Evolutionary conservation across 1,140 invertebrate species (phyloP).

Genomic region (Tetragonula clypearis): DNA sequence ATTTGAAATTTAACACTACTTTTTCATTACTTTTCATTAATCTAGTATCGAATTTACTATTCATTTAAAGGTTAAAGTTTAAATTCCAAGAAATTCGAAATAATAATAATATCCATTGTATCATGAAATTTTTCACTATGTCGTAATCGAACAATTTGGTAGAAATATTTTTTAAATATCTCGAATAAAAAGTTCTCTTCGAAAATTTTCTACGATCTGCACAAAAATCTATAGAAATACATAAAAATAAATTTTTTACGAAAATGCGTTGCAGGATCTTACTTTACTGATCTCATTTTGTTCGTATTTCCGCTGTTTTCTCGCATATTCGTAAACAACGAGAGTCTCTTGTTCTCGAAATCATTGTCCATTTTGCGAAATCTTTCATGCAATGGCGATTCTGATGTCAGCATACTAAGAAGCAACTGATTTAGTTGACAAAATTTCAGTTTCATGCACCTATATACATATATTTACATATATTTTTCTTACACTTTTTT

Average conservation of each 20-base stretch:
- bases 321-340: not conserved
- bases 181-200: not conserved
- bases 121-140: not conserved
- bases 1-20: not conserved
- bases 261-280: slow-evolving; percentile 23
- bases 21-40: not conserved
- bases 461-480: not conserved
- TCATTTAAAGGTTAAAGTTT: not conserved
- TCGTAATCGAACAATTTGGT: not conserved
- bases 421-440: slow-evolving; percentile 53
- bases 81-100: not conserved
- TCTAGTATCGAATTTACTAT: not conserved
- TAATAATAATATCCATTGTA: not conserved
- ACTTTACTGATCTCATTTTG: slow-evolving; percentile 55
- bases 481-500: too few relatives aligned
- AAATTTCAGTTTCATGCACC: slow-evolving; percentile 49
- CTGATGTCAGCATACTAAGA: slow-evolving; percentile 27
- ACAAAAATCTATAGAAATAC: too few relatives aligned
- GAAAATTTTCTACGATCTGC: not conserved
- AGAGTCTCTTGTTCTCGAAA: slow-evolving; percentile 26
- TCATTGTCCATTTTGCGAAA: slow-evolving; percentile 35
- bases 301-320: not conserved
- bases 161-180: not conserved
- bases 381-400: slow-evolving; percentile 52
- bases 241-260: too few relatives aligned